Conservation (phyloP, 92 coral and sea anemone genomes). For the Heteractis magnifica region DNA sequence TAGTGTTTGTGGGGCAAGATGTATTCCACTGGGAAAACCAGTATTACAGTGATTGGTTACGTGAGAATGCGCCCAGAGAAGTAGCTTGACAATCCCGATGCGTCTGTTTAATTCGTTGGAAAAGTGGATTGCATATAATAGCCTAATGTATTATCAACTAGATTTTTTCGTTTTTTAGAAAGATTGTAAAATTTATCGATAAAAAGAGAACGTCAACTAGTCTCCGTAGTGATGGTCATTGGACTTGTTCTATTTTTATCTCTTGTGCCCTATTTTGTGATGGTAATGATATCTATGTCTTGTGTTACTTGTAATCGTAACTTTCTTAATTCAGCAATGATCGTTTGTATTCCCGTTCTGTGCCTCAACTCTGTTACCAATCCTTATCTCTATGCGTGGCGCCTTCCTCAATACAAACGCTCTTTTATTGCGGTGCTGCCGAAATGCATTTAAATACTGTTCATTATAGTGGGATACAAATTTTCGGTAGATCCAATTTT, state of each 20-base stretch:
- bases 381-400: slow-evolving; percentile 69
- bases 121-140: too few relatives aligned
- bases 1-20: too few relatives aligned
- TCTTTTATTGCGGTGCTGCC: slow-evolving; percentile 3
- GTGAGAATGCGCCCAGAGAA: too few relatives aligned
- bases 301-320: not conserved
- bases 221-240: not conserved
- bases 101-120: too few relatives aligned
- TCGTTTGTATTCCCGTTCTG: slow-evolving; percentile 22
- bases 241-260: slow-evolving; percentile 10
- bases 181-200: too few relatives aligned
- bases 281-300: not conserved
- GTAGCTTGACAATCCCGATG: too few relatives aligned
- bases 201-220: not conserved
- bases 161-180: too few relatives aligned
- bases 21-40: too few relatives aligned
- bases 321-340: not conserved
- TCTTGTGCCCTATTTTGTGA: not conserved
- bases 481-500: too few relatives aligned
- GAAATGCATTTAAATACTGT: not conserved
- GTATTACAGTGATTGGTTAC: too few relatives aligned
- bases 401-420: slow-evolving; percentile 55
- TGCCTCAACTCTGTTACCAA: slow-evolving; percentile 46
- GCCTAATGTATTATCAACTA: too few relatives aligned
- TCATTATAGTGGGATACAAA: too few relatives aligned